Conservation (phyloP, 1,140 invertebrate species). For the Dinothrombium tinctorium region DNA sequence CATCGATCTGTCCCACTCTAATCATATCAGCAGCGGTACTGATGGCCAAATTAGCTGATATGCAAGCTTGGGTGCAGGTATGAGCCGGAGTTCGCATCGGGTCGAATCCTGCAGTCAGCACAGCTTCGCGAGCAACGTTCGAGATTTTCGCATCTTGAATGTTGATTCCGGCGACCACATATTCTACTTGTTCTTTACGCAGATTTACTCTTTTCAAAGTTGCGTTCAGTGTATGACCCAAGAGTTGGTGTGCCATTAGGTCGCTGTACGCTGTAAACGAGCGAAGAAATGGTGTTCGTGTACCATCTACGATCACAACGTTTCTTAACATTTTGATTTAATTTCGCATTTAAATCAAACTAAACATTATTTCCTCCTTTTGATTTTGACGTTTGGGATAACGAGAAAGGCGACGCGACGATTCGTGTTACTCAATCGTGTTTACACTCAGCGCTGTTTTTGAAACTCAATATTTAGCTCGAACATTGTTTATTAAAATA, state of each 20-base stretch:
- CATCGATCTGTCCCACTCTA: conserved; percentile 60
- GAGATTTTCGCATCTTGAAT: conserved; percentile 95
- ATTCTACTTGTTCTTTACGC: conserved; percentile 41
- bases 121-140: conserved; percentile 66
- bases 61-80: conserved; percentile 96
- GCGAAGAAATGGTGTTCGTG: conserved; percentile 76
- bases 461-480: too few species aligned
- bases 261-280: conserved; percentile 79
- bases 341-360: too few species aligned
- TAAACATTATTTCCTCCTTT: too few species aligned
- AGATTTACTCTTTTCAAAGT: conserved; percentile 49
- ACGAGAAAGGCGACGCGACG: too few species aligned
- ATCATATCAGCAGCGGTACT: conserved; percentile 60
- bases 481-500: too few species aligned
- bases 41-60: conserved; percentile 86
- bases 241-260: conserved; percentile 84
- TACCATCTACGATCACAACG: conserved; percentile 84
- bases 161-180: conserved; percentile 84
- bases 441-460: too few species aligned
- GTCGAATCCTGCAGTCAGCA: conserved; percentile 62
- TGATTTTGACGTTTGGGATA: too few species aligned
- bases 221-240: conserved; percentile 54
- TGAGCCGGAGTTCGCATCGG: conserved; percentile 79
- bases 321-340: too few species aligned
- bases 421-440: too few species aligned